Conservation (phyloP, 2,888 invertebrate genomes). For the Amphipyra tragopoginis region DNA sequence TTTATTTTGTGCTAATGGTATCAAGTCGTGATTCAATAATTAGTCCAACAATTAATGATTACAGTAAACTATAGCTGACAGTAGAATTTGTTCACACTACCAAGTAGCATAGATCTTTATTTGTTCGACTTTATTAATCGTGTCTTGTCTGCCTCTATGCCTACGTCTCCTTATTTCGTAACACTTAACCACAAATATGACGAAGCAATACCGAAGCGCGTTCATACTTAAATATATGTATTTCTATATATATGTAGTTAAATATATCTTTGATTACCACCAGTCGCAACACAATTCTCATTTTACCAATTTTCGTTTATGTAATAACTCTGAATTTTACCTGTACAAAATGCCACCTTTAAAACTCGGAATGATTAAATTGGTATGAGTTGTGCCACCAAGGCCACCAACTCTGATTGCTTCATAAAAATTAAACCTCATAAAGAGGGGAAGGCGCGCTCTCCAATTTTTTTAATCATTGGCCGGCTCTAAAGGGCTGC, state of each 20-base stretch:
- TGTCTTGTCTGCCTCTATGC: too few species aligned
- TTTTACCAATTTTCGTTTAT: slow-evolving; percentile 29
- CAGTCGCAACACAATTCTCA: slow-evolving; percentile 10
- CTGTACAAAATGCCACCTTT: slow-evolving; percentile 2
- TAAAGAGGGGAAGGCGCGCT: background rate
- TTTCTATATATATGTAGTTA: too few species aligned
- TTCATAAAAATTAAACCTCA: slow-evolving; percentile 13
- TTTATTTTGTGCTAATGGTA: too few species aligned
- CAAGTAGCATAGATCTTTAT: too few species aligned
- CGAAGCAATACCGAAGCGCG: too few species aligned
- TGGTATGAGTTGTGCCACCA: slow-evolving; percentile 10
- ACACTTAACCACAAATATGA: too few species aligned
- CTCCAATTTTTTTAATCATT: slow-evolving; percentile 36
- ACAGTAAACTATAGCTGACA: too few species aligned
- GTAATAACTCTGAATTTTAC: slow-evolving; percentile 40
- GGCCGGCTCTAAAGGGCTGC: slow-evolving; percentile 3
- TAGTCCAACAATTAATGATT: too few species aligned
- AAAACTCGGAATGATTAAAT: slow-evolving; percentile 26
- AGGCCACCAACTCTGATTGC: background rate
- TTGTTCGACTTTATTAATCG: too few species aligned
- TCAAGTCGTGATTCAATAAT: too few species aligned
- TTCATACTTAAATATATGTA: background rate
- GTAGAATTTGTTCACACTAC: too few species aligned
- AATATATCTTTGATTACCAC: background rate
- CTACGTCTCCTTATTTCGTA: too few species aligned